Conservation (phyloP, 2,888 invertebrate species). For the Imbricaverruca yamaguchii region DNA sequence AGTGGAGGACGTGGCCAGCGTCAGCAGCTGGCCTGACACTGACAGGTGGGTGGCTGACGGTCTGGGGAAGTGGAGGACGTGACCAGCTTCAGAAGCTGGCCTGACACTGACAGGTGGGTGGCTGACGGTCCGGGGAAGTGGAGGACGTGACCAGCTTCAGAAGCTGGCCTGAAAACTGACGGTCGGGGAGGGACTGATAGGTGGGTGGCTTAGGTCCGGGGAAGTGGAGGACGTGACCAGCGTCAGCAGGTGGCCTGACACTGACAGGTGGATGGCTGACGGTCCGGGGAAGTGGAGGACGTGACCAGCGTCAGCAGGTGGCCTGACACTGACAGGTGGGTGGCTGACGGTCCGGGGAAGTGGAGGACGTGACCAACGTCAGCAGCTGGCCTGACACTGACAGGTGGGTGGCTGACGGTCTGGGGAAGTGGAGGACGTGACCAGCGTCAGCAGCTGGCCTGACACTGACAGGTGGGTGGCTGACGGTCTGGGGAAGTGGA, state of each 20-base stretch:
- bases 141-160: slow-evolving; percentile 41
- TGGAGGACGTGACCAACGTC: slow-evolving; percentile 40
- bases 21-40: not conserved
- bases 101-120: not conserved
- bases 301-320: not conserved
- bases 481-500: not conserved
- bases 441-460: not conserved
- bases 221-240: not conserved
- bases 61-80: not conserved
- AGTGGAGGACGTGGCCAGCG: not conserved
- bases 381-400: slow-evolving; percentile 29
- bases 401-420: not conserved
- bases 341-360: not conserved
- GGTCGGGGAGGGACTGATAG: too few relatives aligned
- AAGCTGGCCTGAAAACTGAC: not conserved
- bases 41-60: not conserved
- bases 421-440: not conserved
- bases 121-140: not conserved
- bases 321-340: not conserved
- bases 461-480: not conserved
- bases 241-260: not conserved
- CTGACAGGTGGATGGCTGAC: not conserved
- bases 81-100: not conserved
- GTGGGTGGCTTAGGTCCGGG: not conserved
- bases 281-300: not conserved